Conservation (phyloP, 1,140 invertebrate genomes). For the Papilio polyxenes region DNA sequence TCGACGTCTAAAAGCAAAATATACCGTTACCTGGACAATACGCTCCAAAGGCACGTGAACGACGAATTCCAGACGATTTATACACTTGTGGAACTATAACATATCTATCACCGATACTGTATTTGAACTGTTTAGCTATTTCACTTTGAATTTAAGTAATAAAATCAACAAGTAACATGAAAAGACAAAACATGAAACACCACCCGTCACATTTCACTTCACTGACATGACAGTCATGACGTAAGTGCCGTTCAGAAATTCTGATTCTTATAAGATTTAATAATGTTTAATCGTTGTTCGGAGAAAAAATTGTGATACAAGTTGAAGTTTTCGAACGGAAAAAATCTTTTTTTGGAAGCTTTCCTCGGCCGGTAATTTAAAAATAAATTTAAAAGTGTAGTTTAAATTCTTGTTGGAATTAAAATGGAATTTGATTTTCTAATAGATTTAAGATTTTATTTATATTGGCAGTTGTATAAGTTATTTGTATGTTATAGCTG, state of each 20-base stretch:
- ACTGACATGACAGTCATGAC: conserved; percentile 57
- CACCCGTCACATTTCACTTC: conserved; percentile 71
- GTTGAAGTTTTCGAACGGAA: neutral
- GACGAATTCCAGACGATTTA: conserved; percentile 47
- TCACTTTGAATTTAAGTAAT: conserved; percentile 61
- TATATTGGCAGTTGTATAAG: no score
- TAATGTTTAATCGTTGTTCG: neutral
- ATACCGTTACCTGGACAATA: conserved; percentile 76
- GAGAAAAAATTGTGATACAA: neutral
- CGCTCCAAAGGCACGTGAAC: conserved; percentile 51
- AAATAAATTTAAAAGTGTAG: neutral
- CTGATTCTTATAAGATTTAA: conserved; percentile 1
- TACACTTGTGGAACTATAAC: conserved; percentile 58
- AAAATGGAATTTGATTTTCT: no score
- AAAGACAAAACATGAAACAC: conserved; percentile 68
- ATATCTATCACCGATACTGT: conserved; percentile 54
- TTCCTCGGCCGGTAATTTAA: neutral
- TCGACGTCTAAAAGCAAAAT: conserved; percentile 73
- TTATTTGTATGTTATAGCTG: no score
- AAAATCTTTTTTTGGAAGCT: neutral
- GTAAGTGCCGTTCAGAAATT: conserved; percentile 54
- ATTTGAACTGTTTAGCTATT: conserved; percentile 58
- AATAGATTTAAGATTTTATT: no score
- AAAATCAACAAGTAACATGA: conserved; percentile 77
- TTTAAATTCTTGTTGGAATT: neutral